phyloP scores from a whole-genome alignment of 2,888 invertebrate species.

The Nemapogon koenigi region DNA sequence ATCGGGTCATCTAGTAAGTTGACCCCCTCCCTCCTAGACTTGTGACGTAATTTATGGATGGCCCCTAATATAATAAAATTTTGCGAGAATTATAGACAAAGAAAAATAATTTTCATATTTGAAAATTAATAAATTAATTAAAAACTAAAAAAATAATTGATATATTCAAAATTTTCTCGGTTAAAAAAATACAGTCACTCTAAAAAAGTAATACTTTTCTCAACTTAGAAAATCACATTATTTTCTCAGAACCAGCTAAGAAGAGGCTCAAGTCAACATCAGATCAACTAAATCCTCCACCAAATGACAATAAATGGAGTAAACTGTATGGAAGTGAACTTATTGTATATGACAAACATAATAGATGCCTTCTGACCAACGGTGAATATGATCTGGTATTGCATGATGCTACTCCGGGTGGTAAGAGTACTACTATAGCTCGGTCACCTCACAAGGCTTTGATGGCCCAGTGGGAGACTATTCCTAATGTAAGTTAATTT shows the following conservation, averaged over 20 bases:
- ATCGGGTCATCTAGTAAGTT: too few relatives aligned
- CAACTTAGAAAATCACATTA: constrained; percentile 1
- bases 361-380: constrained; percentile 83
- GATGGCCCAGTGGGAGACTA: constrained; percentile 66
- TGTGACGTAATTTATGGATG: too few relatives aligned
- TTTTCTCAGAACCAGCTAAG: constrained; percentile 67
- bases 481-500: constrained; percentile 61
- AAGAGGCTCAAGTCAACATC: constrained; percentile 72
- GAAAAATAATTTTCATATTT: too few relatives aligned
- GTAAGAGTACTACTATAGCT: constrained; percentile 41
- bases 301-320: constrained; percentile 49
- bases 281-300: constrained; percentile 29
- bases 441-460: constrained; percentile 56
- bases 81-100: too few relatives aligned
- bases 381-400: constrained; percentile 91
- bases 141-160: too few relatives aligned
- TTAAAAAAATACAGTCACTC: constrained; percentile 19
- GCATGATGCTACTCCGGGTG: constrained; percentile 80
- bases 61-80: too few relatives aligned
- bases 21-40: too few relatives aligned
- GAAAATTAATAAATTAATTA: too few relatives aligned
- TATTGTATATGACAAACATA: constrained; percentile 89
- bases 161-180: too few relatives aligned
- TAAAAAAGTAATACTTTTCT: not conserved
- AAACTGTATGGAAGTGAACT: constrained; percentile 80